Base-by-base conservation (phyloP, 2,888 invertebrate species). In the Lottia scabra region DNA sequence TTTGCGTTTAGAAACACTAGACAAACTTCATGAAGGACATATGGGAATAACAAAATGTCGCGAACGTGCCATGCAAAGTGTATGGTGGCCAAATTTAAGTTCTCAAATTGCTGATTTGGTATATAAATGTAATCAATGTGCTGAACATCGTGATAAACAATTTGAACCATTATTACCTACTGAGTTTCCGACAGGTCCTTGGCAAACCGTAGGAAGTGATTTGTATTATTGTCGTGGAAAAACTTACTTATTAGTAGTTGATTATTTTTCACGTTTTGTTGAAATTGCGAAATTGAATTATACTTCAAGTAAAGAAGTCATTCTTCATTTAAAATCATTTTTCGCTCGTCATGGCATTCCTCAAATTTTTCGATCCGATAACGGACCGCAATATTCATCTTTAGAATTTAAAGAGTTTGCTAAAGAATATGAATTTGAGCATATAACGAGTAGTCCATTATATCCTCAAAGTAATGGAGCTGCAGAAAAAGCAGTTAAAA, bases 171-270 rank as follows among this genome's bases (percentile, higher is more conserved):
- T 78, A 19, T 67, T 73, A 38, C 66, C 76, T 46, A 56, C 73
- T 8, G 67, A 74, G 13, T 78, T 82, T 45, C 81, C 79, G 10
- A 27, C 68, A 30, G 72, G 71, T 27, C 80, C 80, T 15, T 79
- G 78, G 81, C 71, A 80, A 71, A 80, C 65, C 12, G 65, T 80
- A 30, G 80, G 74, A 12, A 71, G 75, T 44, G 79, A 82, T 70
- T 64, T 83, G 45, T 81, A 78, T 63, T 66, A 80, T 26, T 65
- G 78, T 12, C 75, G 73, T 62, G 72, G 73, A 16, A 44, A 71
- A 23, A 67, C 62, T 15, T 78, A 76, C 48, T 44, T 69, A 5
- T 38, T 63, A 2, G 15, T 70, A 5, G 63, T 63, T 8, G 70
- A 73, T 43, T 30, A 30, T 30, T 65, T 65, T 26, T 73, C 66